Evolutionary conservation across 2,888 invertebrate genomes (phyloP).

Genomic region (Caenorhabditis sp.): DNA sequence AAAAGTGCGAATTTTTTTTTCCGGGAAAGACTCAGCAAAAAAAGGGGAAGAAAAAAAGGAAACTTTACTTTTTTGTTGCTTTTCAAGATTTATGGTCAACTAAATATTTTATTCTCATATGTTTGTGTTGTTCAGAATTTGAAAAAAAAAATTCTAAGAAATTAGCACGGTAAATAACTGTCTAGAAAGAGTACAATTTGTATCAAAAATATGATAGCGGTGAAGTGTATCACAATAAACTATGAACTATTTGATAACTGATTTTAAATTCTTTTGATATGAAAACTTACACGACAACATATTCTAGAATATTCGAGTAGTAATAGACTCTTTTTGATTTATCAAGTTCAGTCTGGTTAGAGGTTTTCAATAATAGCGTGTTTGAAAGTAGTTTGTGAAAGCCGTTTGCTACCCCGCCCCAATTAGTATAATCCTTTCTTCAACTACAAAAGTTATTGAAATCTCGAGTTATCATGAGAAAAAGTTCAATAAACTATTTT

Average conservation of each 20-base stretch:
- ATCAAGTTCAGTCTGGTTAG: too few relatives aligned
- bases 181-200: too few relatives aligned
- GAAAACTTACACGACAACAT: too few relatives aligned
- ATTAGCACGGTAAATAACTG: background rate
- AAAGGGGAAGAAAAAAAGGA: background rate
- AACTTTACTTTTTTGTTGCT: background rate
- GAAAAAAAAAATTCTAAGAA: background rate
- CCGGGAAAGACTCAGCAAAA: background rate
- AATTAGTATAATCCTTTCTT: background rate
- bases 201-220: too few relatives aligned
- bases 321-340: too few relatives aligned
- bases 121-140: background rate
- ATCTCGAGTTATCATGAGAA: too few relatives aligned
- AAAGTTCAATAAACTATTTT: too few relatives aligned
- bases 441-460: background rate
- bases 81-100: slow-evolving; percentile 2
- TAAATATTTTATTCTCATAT: background rate
- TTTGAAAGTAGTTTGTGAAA: background rate
- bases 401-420: background rate
- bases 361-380: too few relatives aligned
- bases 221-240: too few relatives aligned
- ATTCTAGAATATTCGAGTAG: too few relatives aligned
- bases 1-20: background rate
- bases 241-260: too few relatives aligned
- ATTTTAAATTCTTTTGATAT: too few relatives aligned